Percentiles rank a stretch among this genome's conserved stretches.
Evolutionary conservation across 2,113 vertebrate species (phyloP).

Genomic region (Turdus rufiventris): DNA sequence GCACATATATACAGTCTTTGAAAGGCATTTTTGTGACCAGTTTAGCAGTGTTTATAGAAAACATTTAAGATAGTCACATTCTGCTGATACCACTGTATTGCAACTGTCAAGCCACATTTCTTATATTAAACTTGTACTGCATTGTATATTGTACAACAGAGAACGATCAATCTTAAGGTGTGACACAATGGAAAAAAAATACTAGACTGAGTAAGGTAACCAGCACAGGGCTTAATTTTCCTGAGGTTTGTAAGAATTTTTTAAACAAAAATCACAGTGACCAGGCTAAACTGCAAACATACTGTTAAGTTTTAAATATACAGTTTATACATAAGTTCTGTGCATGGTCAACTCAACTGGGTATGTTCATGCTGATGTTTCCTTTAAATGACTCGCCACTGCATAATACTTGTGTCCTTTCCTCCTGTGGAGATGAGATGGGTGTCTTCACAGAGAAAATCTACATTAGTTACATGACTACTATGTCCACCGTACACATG

Average conservation of each 20-base stretch:
- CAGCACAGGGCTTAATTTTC: slow-evolving; percentile 77
- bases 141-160: slow-evolving; percentile 18
- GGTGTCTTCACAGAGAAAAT: slow-evolving; percentile 90
- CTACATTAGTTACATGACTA: slow-evolving; percentile 97
- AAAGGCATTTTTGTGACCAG: slow-evolving; percentile 76
- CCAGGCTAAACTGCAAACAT: slow-evolving; percentile 58
- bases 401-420: slow-evolving; percentile 98
- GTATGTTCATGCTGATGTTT: not conserved
- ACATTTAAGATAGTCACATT: slow-evolving; percentile 54
- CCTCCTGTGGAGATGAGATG: slow-evolving; percentile 95
- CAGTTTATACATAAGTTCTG: slow-evolving; percentile 31
- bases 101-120: slow-evolving; percentile 56
- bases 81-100: slow-evolving; percentile 34
- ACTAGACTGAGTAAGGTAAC: slow-evolving; percentile 66
- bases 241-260: slow-evolving; percentile 89
- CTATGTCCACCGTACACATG: slow-evolving; percentile 91
- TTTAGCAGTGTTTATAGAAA: slow-evolving; percentile 67
- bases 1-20: slow-evolving; percentile 58
- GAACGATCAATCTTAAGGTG: not conserved
- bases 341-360: slow-evolving; percentile 17
- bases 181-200: slow-evolving; percentile 34
- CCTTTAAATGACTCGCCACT: slow-evolving; percentile 91
- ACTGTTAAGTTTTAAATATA: slow-evolving; percentile 64
- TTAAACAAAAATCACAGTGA: slow-evolving; percentile 78
- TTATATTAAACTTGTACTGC: slow-evolving; percentile 52